Percentiles rank a stretch among this genome's conserved stretches.
Evolutionary conservation across 2,888 invertebrate species (phyloP).

Genomic region (Petrophora chlorosata): DNA sequence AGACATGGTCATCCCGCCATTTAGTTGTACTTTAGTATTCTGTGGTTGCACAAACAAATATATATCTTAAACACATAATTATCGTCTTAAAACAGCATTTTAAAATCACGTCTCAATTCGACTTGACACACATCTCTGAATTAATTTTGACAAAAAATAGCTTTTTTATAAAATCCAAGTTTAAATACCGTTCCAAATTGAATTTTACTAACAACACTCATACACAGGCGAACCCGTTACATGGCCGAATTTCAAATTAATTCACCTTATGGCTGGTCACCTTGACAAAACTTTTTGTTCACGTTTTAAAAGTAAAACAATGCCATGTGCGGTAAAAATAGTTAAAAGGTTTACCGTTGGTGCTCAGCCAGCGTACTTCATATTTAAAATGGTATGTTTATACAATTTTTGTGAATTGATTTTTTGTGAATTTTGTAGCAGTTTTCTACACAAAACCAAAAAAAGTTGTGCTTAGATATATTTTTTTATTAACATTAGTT

Average conservation of each 20-base stretch:
- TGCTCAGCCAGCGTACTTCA: too few species aligned
- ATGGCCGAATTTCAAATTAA: constrained; percentile 38
- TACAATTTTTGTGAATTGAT: too few species aligned
- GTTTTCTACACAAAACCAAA: too few species aligned
- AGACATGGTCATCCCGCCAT: too few species aligned
- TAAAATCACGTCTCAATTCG: background rate
- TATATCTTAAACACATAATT: too few species aligned
- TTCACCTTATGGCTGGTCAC: constrained; percentile 26
- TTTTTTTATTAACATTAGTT: too few species aligned
- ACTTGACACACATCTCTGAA: constrained; percentile 5
- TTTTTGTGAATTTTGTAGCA: too few species aligned
- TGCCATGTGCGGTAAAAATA: constrained; percentile 1
- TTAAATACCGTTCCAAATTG: constrained; percentile 13
- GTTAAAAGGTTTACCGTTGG: constrained; percentile 15
- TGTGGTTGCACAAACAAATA: too few species aligned
- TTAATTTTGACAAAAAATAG: constrained; percentile 2
- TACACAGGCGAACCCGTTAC: constrained; percentile 32
- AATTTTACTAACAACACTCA: constrained; percentile 6
- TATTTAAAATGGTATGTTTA: too few species aligned
- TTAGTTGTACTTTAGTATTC: too few species aligned
- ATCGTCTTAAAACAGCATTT: background rate
- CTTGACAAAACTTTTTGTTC: constrained; percentile 31
- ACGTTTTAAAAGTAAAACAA: constrained; percentile 8
- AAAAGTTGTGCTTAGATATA: too few species aligned
- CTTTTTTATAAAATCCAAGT: constrained; percentile 7